Evolutionary conservation across 2,797 vertebrate genomes (phyloP).

Genomic region (Pseudomugil gertrudae): DNA sequence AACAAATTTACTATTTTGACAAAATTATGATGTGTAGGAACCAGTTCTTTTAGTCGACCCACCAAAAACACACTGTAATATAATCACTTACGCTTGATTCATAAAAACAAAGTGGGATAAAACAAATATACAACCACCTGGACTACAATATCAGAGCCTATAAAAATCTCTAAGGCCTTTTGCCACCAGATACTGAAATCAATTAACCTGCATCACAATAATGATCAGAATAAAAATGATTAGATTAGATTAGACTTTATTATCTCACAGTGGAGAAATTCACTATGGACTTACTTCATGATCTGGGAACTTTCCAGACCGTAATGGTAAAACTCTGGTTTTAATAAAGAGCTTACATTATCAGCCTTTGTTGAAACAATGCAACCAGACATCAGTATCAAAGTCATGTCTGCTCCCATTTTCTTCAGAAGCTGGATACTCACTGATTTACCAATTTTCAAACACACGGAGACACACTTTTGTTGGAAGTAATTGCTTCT

Average conservation of each 20-base stretch:
- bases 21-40: too few relatives aligned
- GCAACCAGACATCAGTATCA: not conserved
- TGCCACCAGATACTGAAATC: not conserved
- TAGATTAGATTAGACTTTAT: too few relatives aligned
- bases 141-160: not conserved
- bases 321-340: not conserved
- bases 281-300: not conserved
- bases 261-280: too few relatives aligned
- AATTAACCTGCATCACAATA: not conserved
- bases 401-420: not conserved
- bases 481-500: constrained; percentile 16
- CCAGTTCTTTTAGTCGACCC: too few relatives aligned
- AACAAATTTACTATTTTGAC: too few relatives aligned
- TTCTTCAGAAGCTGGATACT: not conserved
- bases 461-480: constrained; percentile 7
- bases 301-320: not conserved
- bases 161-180: not conserved
- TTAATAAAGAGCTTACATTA: not conserved
- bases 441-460: not conserved
- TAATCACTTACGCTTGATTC: too few relatives aligned
- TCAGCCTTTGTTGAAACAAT: not conserved
- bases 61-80: too few relatives aligned
- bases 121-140: not conserved
- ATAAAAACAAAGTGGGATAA: not conserved
- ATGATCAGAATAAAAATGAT: not conserved